A percentile compares a stretch with the other conserved stretches of the same genome.
Evolutionary conservation across 2,113 vertebrate genomes (phyloP).

Genomic region (Phalacrocorax carbo): DNA sequence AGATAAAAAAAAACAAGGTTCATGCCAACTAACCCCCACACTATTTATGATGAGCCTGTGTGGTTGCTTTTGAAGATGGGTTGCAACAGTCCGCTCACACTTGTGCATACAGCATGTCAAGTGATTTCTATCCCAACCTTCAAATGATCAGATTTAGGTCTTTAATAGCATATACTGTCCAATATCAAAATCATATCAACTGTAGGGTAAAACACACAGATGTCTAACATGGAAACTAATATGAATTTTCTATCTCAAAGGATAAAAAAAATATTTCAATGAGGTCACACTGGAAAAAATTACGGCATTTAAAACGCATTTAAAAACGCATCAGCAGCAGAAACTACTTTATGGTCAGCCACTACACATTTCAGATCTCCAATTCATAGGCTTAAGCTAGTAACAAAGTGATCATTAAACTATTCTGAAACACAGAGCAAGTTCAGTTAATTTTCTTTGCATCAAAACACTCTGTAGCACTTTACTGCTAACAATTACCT

Average conservation of each 20-base stretch:
- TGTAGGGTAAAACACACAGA: slow-evolving; percentile 49
- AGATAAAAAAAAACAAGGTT: slow-evolving; percentile 22
- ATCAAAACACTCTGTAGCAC: neutral
- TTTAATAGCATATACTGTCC: slow-evolving; percentile 41
- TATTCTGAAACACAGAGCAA: slow-evolving; percentile 66
- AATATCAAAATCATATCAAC: slow-evolving; percentile 37
- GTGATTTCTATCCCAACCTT: slow-evolving; percentile 69
- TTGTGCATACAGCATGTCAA: slow-evolving; percentile 63
- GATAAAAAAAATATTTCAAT: slow-evolving; percentile 55
- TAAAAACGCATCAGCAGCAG: slow-evolving; percentile 65
- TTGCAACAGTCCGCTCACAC: slow-evolving; percentile 53
- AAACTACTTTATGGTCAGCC: slow-evolving; percentile 64
- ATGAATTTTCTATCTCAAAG: slow-evolving; percentile 42
- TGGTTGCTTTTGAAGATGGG: slow-evolving; percentile 56
- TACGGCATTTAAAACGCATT: slow-evolving; percentile 60
- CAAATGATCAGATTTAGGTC: slow-evolving; percentile 58
- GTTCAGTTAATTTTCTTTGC: slow-evolving; percentile 49
- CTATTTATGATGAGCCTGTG: slow-evolving; percentile 26
- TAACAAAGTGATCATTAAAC: slow-evolving; percentile 66
- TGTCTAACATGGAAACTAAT: slow-evolving; percentile 26
- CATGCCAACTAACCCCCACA: slow-evolving; percentile 63
- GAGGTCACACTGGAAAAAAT: slow-evolving; percentile 63
- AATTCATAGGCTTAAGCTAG: slow-evolving; percentile 55
- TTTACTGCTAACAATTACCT: slow-evolving; percentile 44
- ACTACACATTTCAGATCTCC: slow-evolving; percentile 46